Conservation (phyloP, 1,140 invertebrate genomes). For the Brachionus paranguensis region DNA sequence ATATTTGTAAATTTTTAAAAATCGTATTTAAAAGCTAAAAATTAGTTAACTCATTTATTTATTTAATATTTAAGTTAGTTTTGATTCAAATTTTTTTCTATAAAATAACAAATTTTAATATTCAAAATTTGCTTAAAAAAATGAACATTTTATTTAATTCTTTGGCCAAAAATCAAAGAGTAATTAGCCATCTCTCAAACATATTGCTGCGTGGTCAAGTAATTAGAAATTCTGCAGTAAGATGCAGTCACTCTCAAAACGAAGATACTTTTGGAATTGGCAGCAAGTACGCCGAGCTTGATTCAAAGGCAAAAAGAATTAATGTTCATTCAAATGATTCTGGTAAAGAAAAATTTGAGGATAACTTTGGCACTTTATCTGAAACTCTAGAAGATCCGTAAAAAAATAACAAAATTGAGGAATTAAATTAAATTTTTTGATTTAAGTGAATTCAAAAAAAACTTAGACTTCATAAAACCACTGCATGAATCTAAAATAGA, state of each 20-base stretch:
- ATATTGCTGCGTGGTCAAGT: background rate
- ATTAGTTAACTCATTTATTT: no score
- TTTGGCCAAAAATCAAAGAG: background rate
- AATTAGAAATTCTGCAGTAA: background rate
- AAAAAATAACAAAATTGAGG: background rate
- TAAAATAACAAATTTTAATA: background rate
- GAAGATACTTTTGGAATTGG: slow-evolving; percentile 12
- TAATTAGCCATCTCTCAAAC: background rate
- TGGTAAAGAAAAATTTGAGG: background rate
- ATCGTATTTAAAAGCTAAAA: no score
- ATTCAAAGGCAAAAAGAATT: background rate
- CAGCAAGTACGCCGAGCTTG: slow-evolving; percentile 3
- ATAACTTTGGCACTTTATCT: slow-evolving; percentile 8
- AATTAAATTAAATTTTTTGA: background rate
- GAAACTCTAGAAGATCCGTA: background rate
- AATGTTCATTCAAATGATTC: background rate
- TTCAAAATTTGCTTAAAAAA: background rate
- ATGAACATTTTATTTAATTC: background rate
- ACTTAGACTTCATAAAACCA: background rate
- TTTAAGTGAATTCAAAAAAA: background rate
- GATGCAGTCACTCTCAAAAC: background rate
- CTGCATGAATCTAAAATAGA: background rate
- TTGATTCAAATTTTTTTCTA: background rate
- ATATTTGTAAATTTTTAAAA: no score
- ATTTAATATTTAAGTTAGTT: background rate